Evolutionary conservation across 1,140 invertebrate genomes (phyloP).

Genomic region (Vanessa tameamea): DNA sequence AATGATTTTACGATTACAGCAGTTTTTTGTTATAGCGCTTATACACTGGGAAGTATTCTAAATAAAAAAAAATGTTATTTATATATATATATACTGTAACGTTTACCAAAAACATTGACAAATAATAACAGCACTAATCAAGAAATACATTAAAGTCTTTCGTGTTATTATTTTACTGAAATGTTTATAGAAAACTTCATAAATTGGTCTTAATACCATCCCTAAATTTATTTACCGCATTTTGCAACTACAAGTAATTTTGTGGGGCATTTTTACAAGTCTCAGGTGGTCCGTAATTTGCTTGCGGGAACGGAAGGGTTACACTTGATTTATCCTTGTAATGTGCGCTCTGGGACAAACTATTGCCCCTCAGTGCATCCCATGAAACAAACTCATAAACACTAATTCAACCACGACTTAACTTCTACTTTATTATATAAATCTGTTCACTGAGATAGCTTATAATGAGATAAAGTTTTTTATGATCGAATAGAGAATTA

Average conservation of each 20-base stretch:
- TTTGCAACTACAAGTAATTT: conserved; percentile 54
- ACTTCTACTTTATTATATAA: conserved; percentile 41
- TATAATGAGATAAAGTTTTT: not conserved
- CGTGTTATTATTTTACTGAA: not conserved
- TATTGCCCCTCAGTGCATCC: conserved; percentile 42
- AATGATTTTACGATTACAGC: no score
- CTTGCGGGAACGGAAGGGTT: conserved; percentile 72
- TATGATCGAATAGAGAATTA: not conserved
- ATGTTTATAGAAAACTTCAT: not conserved
- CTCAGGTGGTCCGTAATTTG: conserved; percentile 78
- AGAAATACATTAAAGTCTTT: no score
- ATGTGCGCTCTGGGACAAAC: conserved; percentile 63
- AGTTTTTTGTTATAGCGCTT: no score
- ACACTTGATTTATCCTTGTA: conserved; percentile 70
- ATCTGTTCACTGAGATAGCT: not conserved
- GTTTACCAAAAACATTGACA: no score
- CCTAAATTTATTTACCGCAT: conserved; percentile 32
- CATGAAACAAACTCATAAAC: conserved; percentile 44
- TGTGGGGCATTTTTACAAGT: conserved; percentile 70
- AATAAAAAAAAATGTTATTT: no score
- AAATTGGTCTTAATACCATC: conserved; percentile 8
- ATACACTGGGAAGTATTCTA: no score
- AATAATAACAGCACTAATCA: no score
- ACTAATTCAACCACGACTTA: conserved; percentile 60
- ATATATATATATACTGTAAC: no score